Evolutionary conservation across 1,140 invertebrate species (phyloP), one percentile per base, ranked within the genome.

Genomic region (Apis cerana): DNA sequence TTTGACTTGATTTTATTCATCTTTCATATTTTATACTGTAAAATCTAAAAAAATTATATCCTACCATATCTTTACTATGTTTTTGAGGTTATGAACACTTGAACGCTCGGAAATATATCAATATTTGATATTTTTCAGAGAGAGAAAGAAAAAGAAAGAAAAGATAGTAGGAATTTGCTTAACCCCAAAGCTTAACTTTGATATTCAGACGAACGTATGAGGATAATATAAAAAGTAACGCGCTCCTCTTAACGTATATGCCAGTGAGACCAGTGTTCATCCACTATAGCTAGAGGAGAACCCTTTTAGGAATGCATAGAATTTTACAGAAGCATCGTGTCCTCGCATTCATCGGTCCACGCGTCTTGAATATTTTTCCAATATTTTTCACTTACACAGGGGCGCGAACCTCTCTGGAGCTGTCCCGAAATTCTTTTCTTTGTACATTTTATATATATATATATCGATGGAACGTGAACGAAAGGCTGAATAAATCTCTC

Each of bases 271-370:
- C 15, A 27, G 67, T 71, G 54, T 17, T 71, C 27, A 43, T 72
- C 50, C 67, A 11, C 13, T 7, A 21, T 43, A 43, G n/a, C 43
- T 59, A 52, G 48, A 61, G 54, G 21, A 50, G 15, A 56, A 17
- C 54, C 54, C 8, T 56, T 50, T 83, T 62, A 83, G 43, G 59
- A 76, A 83, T 83, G 82, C 82, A 83, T 83, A 83, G 82, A 79
- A 83, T 83, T 83, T 83, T 83, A 79, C 82, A 83, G 82, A 65
- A 78, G 75, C 80, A 48, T 77, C 48, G 15, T 33, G 33, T 68
- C 56, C 23, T 61, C 70, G 50, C 68, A 72, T 80, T 80, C 68
- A 80, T 62, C 68, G 78, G 59, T 17, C 21, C 69, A 27, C 69
- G 13, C 21, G 21, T 27, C 71, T 75, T 68, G 80, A 76, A 75